Evolutionary conservation across 1,140 invertebrate genomes (phyloP).

Genomic region (Oncopodura yosiiana): DNA sequence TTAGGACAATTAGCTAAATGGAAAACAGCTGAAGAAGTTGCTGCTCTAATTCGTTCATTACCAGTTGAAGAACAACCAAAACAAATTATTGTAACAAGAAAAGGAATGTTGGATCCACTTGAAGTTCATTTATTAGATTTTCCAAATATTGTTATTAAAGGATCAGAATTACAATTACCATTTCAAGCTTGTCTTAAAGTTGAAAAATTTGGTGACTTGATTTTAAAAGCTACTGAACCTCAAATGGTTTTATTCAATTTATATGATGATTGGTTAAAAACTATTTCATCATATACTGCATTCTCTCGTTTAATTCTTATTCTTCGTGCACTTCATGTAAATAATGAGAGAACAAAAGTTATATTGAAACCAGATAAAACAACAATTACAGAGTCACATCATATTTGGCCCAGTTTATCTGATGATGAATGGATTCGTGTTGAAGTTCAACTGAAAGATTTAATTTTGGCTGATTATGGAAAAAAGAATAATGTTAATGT

Average conservation of each 20-base stretch:
- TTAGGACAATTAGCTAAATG: slow-evolving; percentile 91
- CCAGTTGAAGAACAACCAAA: slow-evolving; percentile 99
- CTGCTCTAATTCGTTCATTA: slow-evolving; percentile 93
- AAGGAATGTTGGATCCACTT: slow-evolving; percentile 98
- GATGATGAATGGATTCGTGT: slow-evolving; percentile 99
- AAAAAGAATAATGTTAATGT: slow-evolving; percentile 99
- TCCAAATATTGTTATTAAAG: slow-evolving; percentile 99
- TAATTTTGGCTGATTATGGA: slow-evolving; percentile 97
- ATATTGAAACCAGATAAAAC: slow-evolving; percentile 98
- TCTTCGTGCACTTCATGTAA: slow-evolving; percentile 91
- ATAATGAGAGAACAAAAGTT: slow-evolving; percentile 97
- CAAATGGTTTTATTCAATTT: slow-evolving; percentile 99
- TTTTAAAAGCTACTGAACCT: slow-evolving; percentile 97
- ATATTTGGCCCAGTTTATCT: slow-evolving; percentile 95
- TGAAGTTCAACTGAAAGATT: slow-evolving; percentile 94
- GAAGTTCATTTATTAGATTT: slow-evolving; percentile 98
- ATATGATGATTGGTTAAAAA: slow-evolving; percentile 99
- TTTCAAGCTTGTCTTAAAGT: slow-evolving; percentile 99
- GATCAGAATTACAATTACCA: slow-evolving; percentile 93
- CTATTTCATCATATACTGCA: slow-evolving; percentile 88
- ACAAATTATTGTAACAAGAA: slow-evolving; percentile 98
- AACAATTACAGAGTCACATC: slow-evolving; percentile 95
- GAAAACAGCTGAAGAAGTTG: slow-evolving; percentile 99
- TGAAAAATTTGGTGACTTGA: slow-evolving; percentile 98
- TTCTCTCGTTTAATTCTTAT: slow-evolving; percentile 97